Base-by-base conservation (phyloP, 1,140 invertebrate genomes). In the Antheraea pernyi region DNA sequence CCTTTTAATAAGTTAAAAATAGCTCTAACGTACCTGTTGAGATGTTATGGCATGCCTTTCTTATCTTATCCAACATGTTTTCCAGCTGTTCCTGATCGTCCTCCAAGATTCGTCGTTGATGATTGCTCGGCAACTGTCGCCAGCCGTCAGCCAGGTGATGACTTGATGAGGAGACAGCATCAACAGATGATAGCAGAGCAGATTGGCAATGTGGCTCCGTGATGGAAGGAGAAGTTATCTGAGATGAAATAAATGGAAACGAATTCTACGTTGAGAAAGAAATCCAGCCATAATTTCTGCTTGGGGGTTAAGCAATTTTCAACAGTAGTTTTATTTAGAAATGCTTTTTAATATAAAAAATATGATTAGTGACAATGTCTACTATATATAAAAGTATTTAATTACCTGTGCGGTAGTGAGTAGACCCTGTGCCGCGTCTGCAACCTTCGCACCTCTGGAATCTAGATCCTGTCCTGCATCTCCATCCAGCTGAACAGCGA, bases 321-420 rank as follows among this genome's bases (percentile, higher is more conserved):
- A 30, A 30, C 22, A 30, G 22, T 30, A 30, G 22, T 30, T 30
- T 30, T 4, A 30, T 30, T 30, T 4, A 30, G 22, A 30, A 30
- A 30, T 30, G 22, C 1, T 2, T 30, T 30, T 30, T 30, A 30
- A 30, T 30, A 30, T 4, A 30, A 30, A 30, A 30, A 30, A 30
- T 30, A 30, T 30, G 22, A 30, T 30, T 1, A 30, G 4, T 30
- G 22, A 30, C 22, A 2, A 30, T 2, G 22, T 30, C 4, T 30
- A 30, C 22, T 30, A 4, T 30, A 30, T 30, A 30, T 30, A 30
- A 30, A 30, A 30, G 22, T 30, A 30, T 30, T 1, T 30, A 30
- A 30, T 30, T 58, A 84, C 80, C 72, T 82, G 72, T 59, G 77
- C 78, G 59, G 72, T 72, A 18, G 75, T 71, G 4, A 82, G 66